A percentile compares a stretch with the other conserved stretches of the same genome.
These are phyloP conservation scores for Apus apus DNA, from an alignment of 2,113 vertebrate genomes.

Conservation along the genomic window DNA sequence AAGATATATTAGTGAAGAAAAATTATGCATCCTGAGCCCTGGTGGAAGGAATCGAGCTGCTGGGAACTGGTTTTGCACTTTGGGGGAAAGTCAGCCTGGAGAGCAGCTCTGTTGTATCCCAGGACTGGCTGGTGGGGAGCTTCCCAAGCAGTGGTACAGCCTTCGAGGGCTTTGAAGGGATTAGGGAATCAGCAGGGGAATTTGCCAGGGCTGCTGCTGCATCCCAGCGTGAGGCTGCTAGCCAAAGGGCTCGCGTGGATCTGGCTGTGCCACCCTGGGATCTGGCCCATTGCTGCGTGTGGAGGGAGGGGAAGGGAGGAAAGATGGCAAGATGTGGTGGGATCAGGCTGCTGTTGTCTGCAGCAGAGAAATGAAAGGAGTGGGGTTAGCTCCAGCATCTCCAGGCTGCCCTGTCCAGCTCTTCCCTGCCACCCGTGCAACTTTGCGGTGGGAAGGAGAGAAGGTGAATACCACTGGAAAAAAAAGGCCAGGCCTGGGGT, in stretches of 20 bases:
- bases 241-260: not conserved
- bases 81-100: not conserved
- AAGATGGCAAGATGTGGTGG: not conserved
- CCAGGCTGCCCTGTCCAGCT: not conserved
- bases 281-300: accelerated
- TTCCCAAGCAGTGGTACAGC: not conserved
- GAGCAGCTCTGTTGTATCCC: not conserved
- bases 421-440: not conserved
- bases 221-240: not conserved
- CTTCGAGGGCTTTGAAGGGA: not conserved
- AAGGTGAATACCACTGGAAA: not conserved
- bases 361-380: not conserved
- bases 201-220: not conserved
- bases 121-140: not conserved
- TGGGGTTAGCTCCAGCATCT: not conserved
- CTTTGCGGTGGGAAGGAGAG: not conserved
- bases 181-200: not conserved
- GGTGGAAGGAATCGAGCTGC: not conserved
- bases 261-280: not conserved
- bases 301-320: not conserved
- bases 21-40: conserved; percentile 19
- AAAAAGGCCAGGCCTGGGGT: accelerated
- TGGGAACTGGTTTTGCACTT: conserved; percentile 20
- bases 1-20: conserved; percentile 67
- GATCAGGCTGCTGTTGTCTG: not conserved